Evolutionary conservation across 2,797 vertebrate genomes (phyloP), one percentile per base, ranked within the genome.

Genomic region (Lagocephalus sceleratus): DNA sequence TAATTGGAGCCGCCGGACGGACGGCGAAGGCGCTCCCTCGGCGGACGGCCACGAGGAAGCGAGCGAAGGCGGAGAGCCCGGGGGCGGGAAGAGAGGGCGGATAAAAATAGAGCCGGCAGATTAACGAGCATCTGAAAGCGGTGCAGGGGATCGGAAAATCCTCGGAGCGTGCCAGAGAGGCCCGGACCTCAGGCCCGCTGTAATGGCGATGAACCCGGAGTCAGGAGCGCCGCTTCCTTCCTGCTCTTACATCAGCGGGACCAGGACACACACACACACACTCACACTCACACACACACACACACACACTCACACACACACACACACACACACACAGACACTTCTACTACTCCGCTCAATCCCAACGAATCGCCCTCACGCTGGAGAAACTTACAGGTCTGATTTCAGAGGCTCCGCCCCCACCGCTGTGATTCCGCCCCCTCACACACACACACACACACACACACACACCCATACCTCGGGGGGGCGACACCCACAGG

Each of bases 81-180:
- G 47, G 70, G 78, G 72, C 50, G 62, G 75, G 73, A 76, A 64
- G 62, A 73, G 70, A 79, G 76, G 77, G 57, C 70, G 67, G 78
- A 84, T 87, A 89, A 88, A 90, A 90, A 92, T 91, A 91, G 89
- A 79, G 64, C 64, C 29, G 75, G 78, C 86, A 90, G 88, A 90
- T 92, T 91, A 90, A 89, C 71, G 75, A 91, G 87, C 88, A 89
- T 87, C 88, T 90, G 88, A 90, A 78, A 86, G 86, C 83, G 7
- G 80, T 75, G 79, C 83, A 77, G 88, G 87, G 82, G 83, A 89
- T 90, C 85, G 83, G 87, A 89, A 90, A 88, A 86, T 87, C 86
- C 85, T 79, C 69, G 63, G 78, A 52, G 73, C 58, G 47, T 82
- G 83, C 81, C 86, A 85, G 74, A 72, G 75, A 76, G 76, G 84